Conservation (phyloP, 2,113 vertebrate species). For the Manacus vitellinus region DNA sequence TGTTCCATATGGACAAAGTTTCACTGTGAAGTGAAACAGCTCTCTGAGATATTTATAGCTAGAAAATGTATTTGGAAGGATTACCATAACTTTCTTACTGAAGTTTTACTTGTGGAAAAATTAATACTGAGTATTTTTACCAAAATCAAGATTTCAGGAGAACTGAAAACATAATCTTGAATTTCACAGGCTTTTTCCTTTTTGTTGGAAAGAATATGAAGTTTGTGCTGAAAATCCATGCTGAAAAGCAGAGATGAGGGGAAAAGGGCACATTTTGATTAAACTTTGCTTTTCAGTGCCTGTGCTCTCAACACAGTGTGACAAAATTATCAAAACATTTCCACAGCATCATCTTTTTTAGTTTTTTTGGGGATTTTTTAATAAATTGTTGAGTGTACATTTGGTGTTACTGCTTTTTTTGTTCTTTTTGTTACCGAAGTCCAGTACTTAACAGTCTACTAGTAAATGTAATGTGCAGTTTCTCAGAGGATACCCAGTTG, state of each 20-base stretch:
- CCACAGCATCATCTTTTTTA: background rate
- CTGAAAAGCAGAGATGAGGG: background rate
- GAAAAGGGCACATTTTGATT: background rate
- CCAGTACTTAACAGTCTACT: background rate
- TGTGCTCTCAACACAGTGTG: background rate
- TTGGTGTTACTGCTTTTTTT: background rate
- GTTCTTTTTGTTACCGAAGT: background rate
- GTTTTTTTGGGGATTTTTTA: background rate
- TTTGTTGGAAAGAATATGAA: background rate
- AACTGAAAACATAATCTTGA: conserved; percentile 9
- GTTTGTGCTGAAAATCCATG: background rate
- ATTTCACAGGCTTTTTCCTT: background rate
- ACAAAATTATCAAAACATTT: background rate
- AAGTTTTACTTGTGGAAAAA: conserved; percentile 45
- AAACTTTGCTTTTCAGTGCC: background rate
- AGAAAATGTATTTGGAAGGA: conserved; percentile 47
- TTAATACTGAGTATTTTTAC: conserved; percentile 42
- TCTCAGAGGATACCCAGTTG: background rate
- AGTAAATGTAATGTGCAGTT: background rate
- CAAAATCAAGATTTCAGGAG: conserved; percentile 9
- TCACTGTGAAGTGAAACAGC: conserved; percentile 40
- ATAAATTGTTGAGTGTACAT: background rate
- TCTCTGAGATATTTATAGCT: conserved; percentile 46
- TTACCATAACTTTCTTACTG: conserved; percentile 35
- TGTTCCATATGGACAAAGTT: conserved; percentile 59